Evolutionary conservation across 2,797 vertebrate species (phyloP).

Genomic region (Falco berigora): DNA sequence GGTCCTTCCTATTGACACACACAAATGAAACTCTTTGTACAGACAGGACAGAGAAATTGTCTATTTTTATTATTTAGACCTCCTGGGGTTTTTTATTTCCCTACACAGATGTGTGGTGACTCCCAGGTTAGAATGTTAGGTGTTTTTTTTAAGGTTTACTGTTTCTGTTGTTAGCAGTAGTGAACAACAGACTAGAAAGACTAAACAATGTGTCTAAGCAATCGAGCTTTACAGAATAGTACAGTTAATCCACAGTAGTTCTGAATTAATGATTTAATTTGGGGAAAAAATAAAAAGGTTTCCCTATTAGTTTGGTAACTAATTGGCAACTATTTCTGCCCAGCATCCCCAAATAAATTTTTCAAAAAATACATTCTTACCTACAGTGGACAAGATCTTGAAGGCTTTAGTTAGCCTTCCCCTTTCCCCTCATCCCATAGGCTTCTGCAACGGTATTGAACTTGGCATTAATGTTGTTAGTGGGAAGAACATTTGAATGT

Average conservation of each 20-base stretch:
- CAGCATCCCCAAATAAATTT: background rate
- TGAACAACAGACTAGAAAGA: background rate
- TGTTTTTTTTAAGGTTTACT: background rate
- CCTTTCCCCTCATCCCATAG: background rate
- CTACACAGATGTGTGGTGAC: background rate
- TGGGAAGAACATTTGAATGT: background rate
- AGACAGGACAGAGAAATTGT: background rate
- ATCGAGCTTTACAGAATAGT: background rate
- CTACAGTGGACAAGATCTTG: background rate
- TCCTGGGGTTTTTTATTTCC: background rate
- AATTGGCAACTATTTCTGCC: background rate
- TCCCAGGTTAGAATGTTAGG: background rate
- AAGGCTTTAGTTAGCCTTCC: background rate
- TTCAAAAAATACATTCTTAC: background rate
- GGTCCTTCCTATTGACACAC: background rate
- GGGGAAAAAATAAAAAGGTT: background rate
- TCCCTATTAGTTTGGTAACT: background rate
- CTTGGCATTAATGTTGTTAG: background rate
- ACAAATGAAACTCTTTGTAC: background rate
- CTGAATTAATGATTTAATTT: background rate
- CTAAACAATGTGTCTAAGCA: background rate
- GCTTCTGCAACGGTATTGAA: background rate
- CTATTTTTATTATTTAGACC: background rate
- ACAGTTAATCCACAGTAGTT: background rate
- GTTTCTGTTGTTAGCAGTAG: background rate